Evolutionary conservation across 2,888 invertebrate genomes (phyloP).

Genomic region (Allophyes oxyacanthae): DNA sequence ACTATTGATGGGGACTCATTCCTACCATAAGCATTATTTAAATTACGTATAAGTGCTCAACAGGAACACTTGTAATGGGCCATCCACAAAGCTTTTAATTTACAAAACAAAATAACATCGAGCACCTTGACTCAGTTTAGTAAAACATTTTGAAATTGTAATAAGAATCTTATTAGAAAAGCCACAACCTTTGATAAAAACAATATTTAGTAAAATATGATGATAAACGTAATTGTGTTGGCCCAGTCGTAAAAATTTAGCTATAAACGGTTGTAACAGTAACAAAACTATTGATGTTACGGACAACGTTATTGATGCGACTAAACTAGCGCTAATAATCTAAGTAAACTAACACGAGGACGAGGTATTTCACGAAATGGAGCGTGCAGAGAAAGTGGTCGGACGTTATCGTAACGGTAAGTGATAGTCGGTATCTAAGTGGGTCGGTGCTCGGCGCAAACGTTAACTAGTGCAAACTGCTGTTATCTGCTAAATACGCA

Average conservation of each 20-base stretch:
- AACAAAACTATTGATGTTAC: slow-evolving; percentile 4
- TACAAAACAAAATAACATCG: not conserved
- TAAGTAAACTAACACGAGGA: slow-evolving; percentile 54
- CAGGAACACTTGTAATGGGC: too few species aligned
- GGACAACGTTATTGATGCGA: slow-evolving; percentile 18
- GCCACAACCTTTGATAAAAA: slow-evolving; percentile 2
- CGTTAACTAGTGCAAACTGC: slow-evolving; percentile 74
- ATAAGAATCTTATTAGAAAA: too few species aligned
- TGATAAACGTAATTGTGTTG: slow-evolving; percentile 1
- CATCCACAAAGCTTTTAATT: too few species aligned
- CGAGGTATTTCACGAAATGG: slow-evolving; percentile 64
- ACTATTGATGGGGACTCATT: too few species aligned
- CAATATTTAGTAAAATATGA: slow-evolving; percentile 5
- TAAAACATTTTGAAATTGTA: slow-evolving; percentile 11
- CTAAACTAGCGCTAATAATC: slow-evolving; percentile 30
- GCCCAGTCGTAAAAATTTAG: slow-evolving; percentile 1
- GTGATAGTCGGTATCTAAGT: slow-evolving; percentile 84
- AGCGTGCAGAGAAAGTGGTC: slow-evolving; percentile 79
- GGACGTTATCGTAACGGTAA: slow-evolving; percentile 74
- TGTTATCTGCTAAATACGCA: slow-evolving; percentile 68
- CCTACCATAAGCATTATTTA: too few species aligned
- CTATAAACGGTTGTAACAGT: not conserved
- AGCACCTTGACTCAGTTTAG: slow-evolving; percentile 7
- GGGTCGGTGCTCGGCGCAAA: slow-evolving; percentile 72
- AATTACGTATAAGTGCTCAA: too few species aligned